A percentile compares a stretch with the other conserved stretches of the same genome.
phyloP scores from a whole-genome alignment of 2,797 vertebrate genomes.

The Pelodytes ibericus region DNA sequence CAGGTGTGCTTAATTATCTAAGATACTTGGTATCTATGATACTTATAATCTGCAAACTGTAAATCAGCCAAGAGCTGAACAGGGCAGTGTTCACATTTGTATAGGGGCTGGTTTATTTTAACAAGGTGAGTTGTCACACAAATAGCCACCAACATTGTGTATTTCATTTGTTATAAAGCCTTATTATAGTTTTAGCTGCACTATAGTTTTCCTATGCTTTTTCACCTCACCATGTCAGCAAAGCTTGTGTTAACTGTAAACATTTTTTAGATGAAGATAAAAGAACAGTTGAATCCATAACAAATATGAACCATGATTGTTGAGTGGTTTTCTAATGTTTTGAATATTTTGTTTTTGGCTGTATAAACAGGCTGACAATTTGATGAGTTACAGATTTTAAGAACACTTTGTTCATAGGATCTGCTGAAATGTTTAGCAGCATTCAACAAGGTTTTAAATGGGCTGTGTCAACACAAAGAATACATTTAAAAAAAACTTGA shows the following conservation, averaged over 20 bases:
- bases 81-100: no score
- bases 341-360: neutral
- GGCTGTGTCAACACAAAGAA: no score
- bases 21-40: no score
- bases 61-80: no score
- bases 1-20: no score
- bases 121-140: no score
- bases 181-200: no score
- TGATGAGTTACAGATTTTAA: neutral
- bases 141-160: no score
- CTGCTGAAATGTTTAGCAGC: neutral
- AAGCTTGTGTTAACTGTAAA: neutral
- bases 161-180: no score
- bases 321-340: neutral
- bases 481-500: no score
- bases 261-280: neutral
- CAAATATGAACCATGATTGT: neutral
- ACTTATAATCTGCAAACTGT: no score
- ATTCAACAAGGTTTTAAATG: neutral
- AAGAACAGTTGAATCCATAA: neutral
- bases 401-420: neutral
- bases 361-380: slow-evolving; percentile 1
- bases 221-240: neutral
- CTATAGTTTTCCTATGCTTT: neutral
- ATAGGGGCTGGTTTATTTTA: no score